Conservation (phyloP, 2,113 vertebrate genomes). For the Candoia aspera region DNA sequence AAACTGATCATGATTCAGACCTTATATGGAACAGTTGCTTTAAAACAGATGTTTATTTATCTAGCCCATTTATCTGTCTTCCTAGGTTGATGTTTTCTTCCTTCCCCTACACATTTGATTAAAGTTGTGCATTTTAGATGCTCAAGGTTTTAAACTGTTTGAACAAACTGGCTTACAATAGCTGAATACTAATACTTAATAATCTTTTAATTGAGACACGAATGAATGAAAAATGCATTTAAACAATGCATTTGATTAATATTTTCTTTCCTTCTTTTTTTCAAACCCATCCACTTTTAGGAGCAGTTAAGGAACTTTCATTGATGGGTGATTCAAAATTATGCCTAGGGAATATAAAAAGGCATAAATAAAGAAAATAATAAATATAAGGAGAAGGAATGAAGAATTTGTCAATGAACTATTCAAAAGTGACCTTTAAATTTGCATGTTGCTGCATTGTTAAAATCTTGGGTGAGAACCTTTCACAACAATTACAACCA, state of each 20-base stretch:
- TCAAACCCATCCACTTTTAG: neutral
- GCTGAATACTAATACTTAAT: conserved; percentile 12
- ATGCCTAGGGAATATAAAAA: conserved; percentile 4
- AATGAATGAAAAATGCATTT: neutral
- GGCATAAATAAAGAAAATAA: neutral
- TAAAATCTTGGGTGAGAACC: neutral
- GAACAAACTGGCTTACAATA: conserved; percentile 21
- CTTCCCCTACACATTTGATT: neutral
- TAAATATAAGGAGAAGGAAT: neutral
- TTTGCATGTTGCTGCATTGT: neutral
- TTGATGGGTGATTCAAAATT: conserved; percentile 1
- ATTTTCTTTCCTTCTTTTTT: too few species aligned
- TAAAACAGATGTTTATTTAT: conserved; percentile 46
- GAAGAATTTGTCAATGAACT: neutral
- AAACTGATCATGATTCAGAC: conserved; percentile 29
- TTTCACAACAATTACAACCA: neutral
- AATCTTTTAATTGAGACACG: conserved; percentile 14
- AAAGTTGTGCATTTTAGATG: conserved; percentile 1
- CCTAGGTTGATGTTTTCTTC: neutral
- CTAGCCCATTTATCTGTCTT: conserved; percentile 44
- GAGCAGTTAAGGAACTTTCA: neutral
- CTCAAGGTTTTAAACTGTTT: conserved; percentile 42
- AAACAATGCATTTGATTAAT: neutral
- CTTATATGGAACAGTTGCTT: conserved; percentile 46
- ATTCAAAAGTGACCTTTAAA: neutral